phyloP scores from a whole-genome alignment of 1,140 invertebrate genomes.

The Eriosoma lanigerum region DNA sequence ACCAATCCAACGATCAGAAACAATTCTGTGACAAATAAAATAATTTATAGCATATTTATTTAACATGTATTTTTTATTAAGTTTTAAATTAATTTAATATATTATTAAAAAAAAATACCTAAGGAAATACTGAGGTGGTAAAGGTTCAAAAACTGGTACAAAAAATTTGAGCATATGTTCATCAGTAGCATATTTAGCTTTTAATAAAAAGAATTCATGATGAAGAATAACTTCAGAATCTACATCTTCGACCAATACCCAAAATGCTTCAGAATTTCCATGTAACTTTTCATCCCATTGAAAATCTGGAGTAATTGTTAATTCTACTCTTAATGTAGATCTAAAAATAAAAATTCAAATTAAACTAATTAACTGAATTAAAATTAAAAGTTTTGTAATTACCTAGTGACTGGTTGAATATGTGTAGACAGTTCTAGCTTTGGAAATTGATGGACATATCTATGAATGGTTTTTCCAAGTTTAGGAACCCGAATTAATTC shows the following conservation, averaged over 20 bases:
- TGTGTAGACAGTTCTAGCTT: conserved; percentile 93
- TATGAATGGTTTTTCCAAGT: conserved; percentile 95
- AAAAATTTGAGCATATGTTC: conserved; percentile 98
- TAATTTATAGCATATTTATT: too few relatives aligned
- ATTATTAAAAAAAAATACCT: conserved; percentile 57
- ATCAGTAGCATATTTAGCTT: conserved; percentile 90
- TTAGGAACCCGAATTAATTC: conserved; percentile 95
- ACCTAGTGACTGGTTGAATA: conserved; percentile 92
- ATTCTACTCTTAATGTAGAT: conserved; percentile 89
- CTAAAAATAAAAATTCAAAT: conserved; percentile 57
- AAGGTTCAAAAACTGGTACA: conserved; percentile 96
- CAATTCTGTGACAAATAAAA: conserved; percentile 56
- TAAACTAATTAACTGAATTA: not conserved
- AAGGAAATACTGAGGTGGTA: conserved; percentile 98
- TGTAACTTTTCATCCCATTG: conserved; percentile 99
- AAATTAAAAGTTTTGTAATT: not conserved
- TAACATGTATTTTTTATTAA: too few relatives aligned
- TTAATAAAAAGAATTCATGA: conserved; percentile 96
- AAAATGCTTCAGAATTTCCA: conserved; percentile 95
- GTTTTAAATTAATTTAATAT: not conserved
- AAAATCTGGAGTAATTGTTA: conserved; percentile 99
- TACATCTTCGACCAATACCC: conserved; percentile 98
- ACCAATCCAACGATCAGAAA: conserved; percentile 76
- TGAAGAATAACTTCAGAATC: conserved; percentile 95
- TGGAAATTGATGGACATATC: conserved; percentile 96